These are phyloP conservation scores for Nebria ingens DNA, from an alignment of 1,140 invertebrate genomes.

Conservation along the genomic window DNA sequence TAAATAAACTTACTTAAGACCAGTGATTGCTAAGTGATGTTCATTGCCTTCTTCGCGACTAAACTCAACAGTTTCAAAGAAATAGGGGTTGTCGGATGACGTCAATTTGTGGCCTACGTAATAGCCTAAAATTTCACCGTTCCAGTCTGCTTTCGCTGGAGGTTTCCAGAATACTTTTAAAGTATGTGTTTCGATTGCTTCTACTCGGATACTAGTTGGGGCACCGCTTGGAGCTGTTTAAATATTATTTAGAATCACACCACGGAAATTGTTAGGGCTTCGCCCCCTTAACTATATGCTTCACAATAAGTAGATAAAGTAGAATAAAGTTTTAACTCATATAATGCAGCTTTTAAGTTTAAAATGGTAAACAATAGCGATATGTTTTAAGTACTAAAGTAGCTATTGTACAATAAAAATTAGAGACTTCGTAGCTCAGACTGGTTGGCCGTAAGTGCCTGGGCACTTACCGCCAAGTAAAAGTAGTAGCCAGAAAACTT, in stretches of 20 bases:
- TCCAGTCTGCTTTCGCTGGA: constrained; percentile 79
- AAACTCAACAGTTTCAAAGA: constrained; percentile 88
- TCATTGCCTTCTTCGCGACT: constrained; percentile 84
- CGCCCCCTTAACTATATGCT: too few relatives aligned
- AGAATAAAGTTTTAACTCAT: too few relatives aligned
- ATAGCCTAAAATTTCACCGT: constrained; percentile 84
- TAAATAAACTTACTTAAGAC: constrained; percentile 41
- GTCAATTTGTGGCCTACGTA: constrained; percentile 85
- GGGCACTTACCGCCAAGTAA: too few relatives aligned
- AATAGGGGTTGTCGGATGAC: constrained; percentile 78
- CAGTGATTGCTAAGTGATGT: constrained; percentile 55
- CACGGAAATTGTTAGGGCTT: too few relatives aligned
- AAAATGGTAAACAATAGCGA: too few relatives aligned
- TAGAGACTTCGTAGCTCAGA: too few relatives aligned
- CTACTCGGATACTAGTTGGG: constrained; percentile 72
- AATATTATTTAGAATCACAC: constrained; percentile 20
- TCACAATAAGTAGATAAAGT: too few relatives aligned
- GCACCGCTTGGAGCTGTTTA: constrained; percentile 63
- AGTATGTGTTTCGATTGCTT: constrained; percentile 85
- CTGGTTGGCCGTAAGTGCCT: too few relatives aligned
- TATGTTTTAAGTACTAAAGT: too few relatives aligned
- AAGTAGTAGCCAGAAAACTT: not conserved
- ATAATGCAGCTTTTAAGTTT: too few relatives aligned
- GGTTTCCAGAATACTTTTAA: constrained; percentile 91
- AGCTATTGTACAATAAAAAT: too few relatives aligned